These are phyloP conservation scores for Paramuricea clavata DNA, from an alignment of 92 coral and sea anemone species.

Conservation along the genomic window DNA sequence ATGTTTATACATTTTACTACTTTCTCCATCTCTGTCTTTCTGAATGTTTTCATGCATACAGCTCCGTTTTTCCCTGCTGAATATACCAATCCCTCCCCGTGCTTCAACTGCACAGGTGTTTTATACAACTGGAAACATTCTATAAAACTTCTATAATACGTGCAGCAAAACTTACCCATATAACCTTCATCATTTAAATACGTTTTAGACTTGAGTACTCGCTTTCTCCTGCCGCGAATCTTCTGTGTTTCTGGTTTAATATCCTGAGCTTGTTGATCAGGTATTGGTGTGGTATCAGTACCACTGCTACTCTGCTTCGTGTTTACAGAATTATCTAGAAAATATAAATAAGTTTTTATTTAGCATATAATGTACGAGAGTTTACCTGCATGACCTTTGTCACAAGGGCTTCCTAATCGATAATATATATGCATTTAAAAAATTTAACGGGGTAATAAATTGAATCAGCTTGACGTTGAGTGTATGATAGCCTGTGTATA, in stretches of 20 bases:
- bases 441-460: no score
- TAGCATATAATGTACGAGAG: neutral
- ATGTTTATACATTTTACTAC: no score
- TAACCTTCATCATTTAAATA: slow-evolving; percentile 93
- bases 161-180: slow-evolving; percentile 75
- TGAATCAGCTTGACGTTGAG: neutral
- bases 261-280: slow-evolving; percentile 63
- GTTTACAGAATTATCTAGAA: slow-evolving; percentile 3
- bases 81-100: no score
- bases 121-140: no score
- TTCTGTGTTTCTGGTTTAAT: slow-evolving; percentile 27
- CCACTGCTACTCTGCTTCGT: slow-evolving; percentile 29
- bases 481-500: no score
- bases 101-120: no score
- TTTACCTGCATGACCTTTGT: neutral
- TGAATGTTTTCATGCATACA: no score
- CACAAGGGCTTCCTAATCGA: neutral
- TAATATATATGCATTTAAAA: no score
- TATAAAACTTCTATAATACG: no score
- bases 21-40: no score
- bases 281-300: slow-evolving; percentile 25
- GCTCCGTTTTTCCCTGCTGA: no score
- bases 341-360: neutral
- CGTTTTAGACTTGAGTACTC: slow-evolving; percentile 82
- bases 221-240: slow-evolving; percentile 76